phyloP scores from a whole-genome alignment of 1,140 invertebrate species.

The Drosophila bocqueti region DNA sequence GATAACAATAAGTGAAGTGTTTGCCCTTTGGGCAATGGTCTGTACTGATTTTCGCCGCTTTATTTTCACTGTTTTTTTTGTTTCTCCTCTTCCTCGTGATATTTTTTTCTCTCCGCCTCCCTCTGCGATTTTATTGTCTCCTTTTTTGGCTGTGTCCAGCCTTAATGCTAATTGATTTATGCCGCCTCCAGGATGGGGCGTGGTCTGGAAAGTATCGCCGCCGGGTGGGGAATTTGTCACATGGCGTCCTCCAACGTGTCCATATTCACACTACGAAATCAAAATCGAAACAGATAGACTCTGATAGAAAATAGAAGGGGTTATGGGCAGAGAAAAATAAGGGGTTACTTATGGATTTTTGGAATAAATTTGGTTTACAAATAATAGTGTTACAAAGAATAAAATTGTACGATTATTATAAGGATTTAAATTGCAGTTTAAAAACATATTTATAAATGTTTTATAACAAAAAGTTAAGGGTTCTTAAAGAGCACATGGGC shows the following conservation, averaged over 20 bases:
- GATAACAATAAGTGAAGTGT: constrained; percentile 74
- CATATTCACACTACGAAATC: constrained; percentile 64
- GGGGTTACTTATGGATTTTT: too few relatives aligned
- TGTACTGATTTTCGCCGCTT: constrained; percentile 39
- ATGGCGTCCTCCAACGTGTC: constrained; percentile 35
- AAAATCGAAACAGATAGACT: constrained; percentile 66
- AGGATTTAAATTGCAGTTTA: too few relatives aligned
- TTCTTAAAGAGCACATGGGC: too few relatives aligned
- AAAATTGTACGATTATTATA: too few relatives aligned
- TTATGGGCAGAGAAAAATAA: background rate
- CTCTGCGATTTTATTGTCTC: background rate
- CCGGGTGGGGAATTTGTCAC: constrained; percentile 32
- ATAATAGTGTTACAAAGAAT: too few relatives aligned
- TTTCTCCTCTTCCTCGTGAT: background rate
- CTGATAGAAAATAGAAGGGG: constrained; percentile 23
- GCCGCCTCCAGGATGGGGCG: constrained; percentile 36
- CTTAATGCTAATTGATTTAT: constrained; percentile 79
- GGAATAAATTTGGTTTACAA: too few relatives aligned
- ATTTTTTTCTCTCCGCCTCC: background rate
- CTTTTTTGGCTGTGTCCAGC: constrained; percentile 13
- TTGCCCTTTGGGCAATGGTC: constrained; percentile 54
- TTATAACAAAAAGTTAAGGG: too few relatives aligned
- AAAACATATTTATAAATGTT: too few relatives aligned
- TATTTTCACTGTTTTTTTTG: constrained; percentile 10
- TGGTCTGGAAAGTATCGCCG: background rate